Base-by-base conservation (phyloP, 2,113 vertebrate species). In the Rhinichthys klamathensis region DNA sequence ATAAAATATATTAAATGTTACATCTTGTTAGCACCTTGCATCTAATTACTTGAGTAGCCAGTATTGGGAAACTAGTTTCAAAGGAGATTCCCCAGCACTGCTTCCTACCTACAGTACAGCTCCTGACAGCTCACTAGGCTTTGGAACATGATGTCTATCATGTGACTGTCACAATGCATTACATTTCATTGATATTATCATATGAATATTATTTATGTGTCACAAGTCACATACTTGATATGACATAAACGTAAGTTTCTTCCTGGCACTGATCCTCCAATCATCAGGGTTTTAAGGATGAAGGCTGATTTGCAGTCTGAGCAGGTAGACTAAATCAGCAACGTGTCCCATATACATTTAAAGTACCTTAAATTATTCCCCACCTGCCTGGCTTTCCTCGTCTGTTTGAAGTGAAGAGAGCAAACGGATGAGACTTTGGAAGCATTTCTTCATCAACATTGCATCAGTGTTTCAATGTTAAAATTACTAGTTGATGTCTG, bases 331-430 rank as follows among this genome's bases (percentile, higher is more conserved):
- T 76, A 84, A 84, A 77, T 44, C 51, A 80, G 78, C 38, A 63
- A 80, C 16, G 23, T 80, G 78, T 41, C 58, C 78, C 58, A 80
- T 46, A 80, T 65, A 84, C 82, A 60, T 49, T 84, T 76, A 76
- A 76, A 76, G 72, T 61, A 74, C 56, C 60, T 44, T 67, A 6
- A 84, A 77, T 84, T 65, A 84, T 76, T 84, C 81, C 32, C 41
- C 35, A 60, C 56, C 70, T 76, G 72, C 61, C 60, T 76, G 6
- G 41, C 58, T 72, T 74, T 60, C 30, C 56, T 46, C 58, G 3
- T 60, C 82, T 18, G 13, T 44, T 76, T 63, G 72, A 76, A 65
- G 41, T 65, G 27, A 27, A 35, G 30, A 6, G 11, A 61, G 25
- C 10, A 23, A 75, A 76, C 2, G 67, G 49, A 83, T 58, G 25